These are phyloP conservation scores for Ophioninae sp. DNA, from an alignment of 2,888 invertebrate genomes.

Conservation along the genomic window DNA sequence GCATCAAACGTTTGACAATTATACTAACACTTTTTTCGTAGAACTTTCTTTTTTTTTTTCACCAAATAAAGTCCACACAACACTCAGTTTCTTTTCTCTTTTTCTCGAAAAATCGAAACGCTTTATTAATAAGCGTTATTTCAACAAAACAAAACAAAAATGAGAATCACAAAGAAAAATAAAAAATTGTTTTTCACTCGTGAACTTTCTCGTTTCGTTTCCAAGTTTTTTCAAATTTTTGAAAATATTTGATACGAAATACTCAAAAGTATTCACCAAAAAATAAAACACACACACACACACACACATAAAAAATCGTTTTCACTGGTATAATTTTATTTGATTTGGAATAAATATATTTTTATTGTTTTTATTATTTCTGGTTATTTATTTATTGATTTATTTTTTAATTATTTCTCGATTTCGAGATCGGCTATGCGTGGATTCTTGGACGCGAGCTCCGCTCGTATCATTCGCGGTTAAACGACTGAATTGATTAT, in stretches of 20 bases:
- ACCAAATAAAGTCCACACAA: not conserved
- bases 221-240: too few species aligned
- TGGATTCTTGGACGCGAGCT: slow-evolving; percentile 37
- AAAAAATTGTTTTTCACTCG: too few species aligned
- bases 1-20: too few species aligned
- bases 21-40: not conserved
- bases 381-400: not conserved
- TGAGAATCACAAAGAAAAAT: too few species aligned
- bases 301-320: not conserved
- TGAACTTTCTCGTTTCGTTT: too few species aligned
- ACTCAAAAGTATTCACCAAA: too few species aligned
- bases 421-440: not conserved
- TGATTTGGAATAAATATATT: not conserved
- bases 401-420: not conserved
- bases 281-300: too few species aligned
- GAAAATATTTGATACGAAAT: too few species aligned
- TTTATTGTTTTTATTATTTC: not conserved
- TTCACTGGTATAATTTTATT: not conserved
- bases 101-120: too few species aligned
- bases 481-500: slow-evolving; percentile 59
- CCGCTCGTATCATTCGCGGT: slow-evolving; percentile 55
- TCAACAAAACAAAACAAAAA: too few species aligned
- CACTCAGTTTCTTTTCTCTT: not conserved
- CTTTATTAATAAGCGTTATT: too few species aligned
- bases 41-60: not conserved